A percentile compares a stretch with the other conserved stretches of the same genome.
These are phyloP conservation scores for Solenodon paradoxus DNA, from an alignment of 2,113 vertebrate species.

Conservation along the genomic window DNA sequence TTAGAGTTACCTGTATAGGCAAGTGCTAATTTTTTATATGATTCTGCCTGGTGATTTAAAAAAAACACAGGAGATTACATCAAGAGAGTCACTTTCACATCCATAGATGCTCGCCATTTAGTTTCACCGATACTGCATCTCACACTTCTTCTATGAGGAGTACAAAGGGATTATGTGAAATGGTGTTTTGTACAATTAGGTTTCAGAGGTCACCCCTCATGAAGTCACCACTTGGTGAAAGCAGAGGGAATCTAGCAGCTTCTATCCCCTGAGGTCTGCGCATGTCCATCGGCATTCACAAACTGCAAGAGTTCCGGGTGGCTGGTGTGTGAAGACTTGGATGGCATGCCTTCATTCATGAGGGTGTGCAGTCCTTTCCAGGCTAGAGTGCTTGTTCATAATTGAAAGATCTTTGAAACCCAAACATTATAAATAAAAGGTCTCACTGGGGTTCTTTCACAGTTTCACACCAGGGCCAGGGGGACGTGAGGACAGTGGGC, in stretches of 20 bases:
- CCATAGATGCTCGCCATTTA: neutral
- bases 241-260: neutral
- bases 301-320: neutral
- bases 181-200: neutral
- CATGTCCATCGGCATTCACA: neutral
- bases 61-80: neutral
- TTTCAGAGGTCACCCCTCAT: neutral
- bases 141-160: neutral
- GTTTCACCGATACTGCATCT: neutral
- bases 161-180: neutral
- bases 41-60: neutral
- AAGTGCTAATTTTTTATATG: neutral
- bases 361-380: neutral
- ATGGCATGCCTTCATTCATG: neutral
- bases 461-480: neutral
- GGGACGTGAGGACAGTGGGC: neutral
- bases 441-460: neutral
- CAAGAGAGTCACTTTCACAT: neutral
- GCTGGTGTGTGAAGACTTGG: neutral
- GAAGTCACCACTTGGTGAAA: neutral
- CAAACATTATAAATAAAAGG: neutral
- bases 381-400: neutral
- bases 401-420: conserved; percentile 16
- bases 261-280: neutral
- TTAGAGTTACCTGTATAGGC: neutral